A percentile compares a stretch with the other conserved stretches of the same genome.
Evolutionary conservation across 2,888 invertebrate genomes (phyloP).

Genomic region (Ephialtes manifestator): DNA sequence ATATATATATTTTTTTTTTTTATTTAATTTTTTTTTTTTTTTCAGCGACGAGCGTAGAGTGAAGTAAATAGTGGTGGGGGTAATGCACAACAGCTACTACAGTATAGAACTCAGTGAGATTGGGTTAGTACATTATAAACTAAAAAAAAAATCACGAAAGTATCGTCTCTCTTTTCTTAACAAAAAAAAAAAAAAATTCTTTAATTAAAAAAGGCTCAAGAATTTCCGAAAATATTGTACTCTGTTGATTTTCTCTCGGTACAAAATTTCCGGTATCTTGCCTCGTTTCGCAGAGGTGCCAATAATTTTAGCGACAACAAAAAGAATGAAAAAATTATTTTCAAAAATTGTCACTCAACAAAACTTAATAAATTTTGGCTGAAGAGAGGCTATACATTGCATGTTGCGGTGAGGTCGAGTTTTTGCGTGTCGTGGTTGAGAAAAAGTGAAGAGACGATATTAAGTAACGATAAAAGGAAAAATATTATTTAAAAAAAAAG

Average conservation of each 20-base stretch:
- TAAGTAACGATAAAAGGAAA: neutral
- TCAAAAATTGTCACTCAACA: neutral
- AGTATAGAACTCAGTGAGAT: slow-evolving; percentile 68
- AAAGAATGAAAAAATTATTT: slow-evolving; percentile 5
- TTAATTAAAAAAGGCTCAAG: slow-evolving; percentile 2
- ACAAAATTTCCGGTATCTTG: slow-evolving; percentile 41
- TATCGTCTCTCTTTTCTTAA: slow-evolving; percentile 60
- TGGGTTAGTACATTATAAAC: slow-evolving; percentile 67
- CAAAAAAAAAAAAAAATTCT: neutral
- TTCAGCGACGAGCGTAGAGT: slow-evolving; percentile 51
- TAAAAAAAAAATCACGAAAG: slow-evolving; percentile 63
- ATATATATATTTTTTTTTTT: slow-evolving; percentile 14
- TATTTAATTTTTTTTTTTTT: slow-evolving; percentile 22
- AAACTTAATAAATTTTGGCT: slow-evolving; percentile 19
- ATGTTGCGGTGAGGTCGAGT: slow-evolving; percentile 71
- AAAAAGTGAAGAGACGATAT: slow-evolving; percentile 68
- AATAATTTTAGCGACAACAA: neutral
- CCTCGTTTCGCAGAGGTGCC: slow-evolving; percentile 40
- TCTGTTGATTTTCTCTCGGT: slow-evolving; percentile 2
- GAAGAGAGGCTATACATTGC: slow-evolving; percentile 70
- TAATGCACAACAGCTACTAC: slow-evolving; percentile 70
- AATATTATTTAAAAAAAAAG: slow-evolving; percentile 7
- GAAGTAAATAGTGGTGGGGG: slow-evolving; percentile 54
- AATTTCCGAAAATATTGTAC: slow-evolving; percentile 16
- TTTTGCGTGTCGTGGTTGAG: slow-evolving; percentile 72